phyloP scores from a whole-genome alignment of 2,888 invertebrate species.

The Eupeodes latifasciatus region DNA sequence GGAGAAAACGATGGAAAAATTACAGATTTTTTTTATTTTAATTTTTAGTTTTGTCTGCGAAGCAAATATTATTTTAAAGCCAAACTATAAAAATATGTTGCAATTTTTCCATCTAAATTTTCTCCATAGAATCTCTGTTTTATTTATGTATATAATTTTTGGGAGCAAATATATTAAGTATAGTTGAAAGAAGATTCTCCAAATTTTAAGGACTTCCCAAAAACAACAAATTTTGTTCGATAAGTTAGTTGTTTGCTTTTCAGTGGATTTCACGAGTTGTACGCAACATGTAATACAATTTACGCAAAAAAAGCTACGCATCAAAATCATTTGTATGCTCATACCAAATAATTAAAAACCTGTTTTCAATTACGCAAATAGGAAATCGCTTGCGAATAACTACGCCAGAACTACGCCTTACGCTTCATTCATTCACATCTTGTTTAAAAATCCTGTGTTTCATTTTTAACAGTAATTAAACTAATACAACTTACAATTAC shows the following conservation, averaged over 20 bases:
- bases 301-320: slow-evolving; percentile 64
- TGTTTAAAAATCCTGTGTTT: background rate
- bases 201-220: slow-evolving; percentile 71
- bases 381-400: slow-evolving; percentile 30
- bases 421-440: slow-evolving; percentile 66
- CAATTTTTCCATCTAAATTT: slow-evolving; percentile 69
- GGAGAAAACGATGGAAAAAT: slow-evolving; percentile 71
- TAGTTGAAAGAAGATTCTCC: slow-evolving; percentile 49
- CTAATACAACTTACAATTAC: too few species aligned
- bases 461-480: too few species aligned
- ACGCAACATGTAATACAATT: slow-evolving; percentile 53
- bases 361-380: slow-evolving; percentile 55
- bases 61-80: slow-evolving; percentile 42
- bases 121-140: slow-evolving; percentile 67
- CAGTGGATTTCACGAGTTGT: slow-evolving; percentile 40
- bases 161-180: slow-evolving; percentile 63
- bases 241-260: slow-evolving; percentile 37
- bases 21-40: slow-evolving; percentile 20
- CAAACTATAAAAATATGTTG: slow-evolving; percentile 56
- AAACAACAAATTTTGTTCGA: slow-evolving; percentile 42
- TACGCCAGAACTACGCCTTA: slow-evolving; percentile 71
- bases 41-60: slow-evolving; percentile 27
- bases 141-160: slow-evolving; percentile 40
- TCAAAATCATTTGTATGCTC: slow-evolving; percentile 69
- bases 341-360: slow-evolving; percentile 62